phyloP scores from a whole-genome alignment of 2,888 invertebrate genomes.

The Hipparchia semele region DNA sequence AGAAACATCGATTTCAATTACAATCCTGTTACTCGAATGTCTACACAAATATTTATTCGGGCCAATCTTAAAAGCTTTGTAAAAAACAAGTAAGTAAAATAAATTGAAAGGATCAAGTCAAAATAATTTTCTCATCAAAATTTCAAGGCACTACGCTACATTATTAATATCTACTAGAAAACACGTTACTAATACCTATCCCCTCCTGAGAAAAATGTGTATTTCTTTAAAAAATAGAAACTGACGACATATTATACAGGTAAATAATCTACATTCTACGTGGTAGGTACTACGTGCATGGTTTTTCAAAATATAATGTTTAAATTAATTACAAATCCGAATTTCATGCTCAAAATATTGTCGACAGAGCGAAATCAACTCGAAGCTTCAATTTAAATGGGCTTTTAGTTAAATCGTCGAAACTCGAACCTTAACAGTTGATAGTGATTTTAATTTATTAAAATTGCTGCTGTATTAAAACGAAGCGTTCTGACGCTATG shows the following conservation, averaged over 20 bases:
- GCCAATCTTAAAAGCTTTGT: background rate
- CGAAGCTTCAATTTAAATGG: conserved; percentile 35
- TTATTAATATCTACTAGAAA: too few relatives aligned
- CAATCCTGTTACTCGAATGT: background rate
- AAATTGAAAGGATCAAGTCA: background rate
- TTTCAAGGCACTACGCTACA: too few relatives aligned
- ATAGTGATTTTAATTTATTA: conserved; percentile 40
- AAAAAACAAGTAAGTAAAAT: background rate
- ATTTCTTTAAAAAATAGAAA: too few relatives aligned
- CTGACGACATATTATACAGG: too few relatives aligned
- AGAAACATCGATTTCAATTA: conserved; percentile 19
- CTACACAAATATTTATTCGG: conserved; percentile 12
- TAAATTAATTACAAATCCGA: too few relatives aligned
- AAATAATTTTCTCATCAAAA: too few relatives aligned
- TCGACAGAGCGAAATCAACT: background rate
- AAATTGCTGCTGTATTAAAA: conserved; percentile 29
- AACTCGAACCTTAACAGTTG: conserved; percentile 44
- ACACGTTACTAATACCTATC: too few relatives aligned
- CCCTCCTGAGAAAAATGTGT: too few relatives aligned
- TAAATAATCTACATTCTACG: too few relatives aligned
- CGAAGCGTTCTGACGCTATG: conserved; percentile 24
- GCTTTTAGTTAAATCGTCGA: conserved; percentile 45
- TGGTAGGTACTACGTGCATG: too few relatives aligned
- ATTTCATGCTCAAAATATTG: too few relatives aligned
- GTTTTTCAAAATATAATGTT: too few relatives aligned